phyloP scores from a whole-genome alignment of 2,888 invertebrate species.

The Tuta absoluta region DNA sequence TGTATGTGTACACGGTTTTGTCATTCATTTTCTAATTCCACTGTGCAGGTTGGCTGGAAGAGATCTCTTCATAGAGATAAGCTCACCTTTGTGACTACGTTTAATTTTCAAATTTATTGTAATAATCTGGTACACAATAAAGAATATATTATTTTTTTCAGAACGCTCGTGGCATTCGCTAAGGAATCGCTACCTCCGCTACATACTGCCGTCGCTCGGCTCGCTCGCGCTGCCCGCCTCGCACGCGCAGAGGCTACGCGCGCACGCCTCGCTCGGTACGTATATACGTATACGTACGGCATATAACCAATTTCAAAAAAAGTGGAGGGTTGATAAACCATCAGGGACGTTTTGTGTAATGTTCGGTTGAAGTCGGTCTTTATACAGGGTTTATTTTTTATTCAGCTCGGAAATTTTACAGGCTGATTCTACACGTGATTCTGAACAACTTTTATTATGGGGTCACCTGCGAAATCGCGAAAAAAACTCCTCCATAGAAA shows the following conservation, averaged over 20 bases:
- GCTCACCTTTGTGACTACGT: not conserved
- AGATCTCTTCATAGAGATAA: too few species aligned
- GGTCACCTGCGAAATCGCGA: too few species aligned
- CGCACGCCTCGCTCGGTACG: constrained; percentile 43
- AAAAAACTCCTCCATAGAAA: too few species aligned
- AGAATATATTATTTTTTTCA: constrained; percentile 29
- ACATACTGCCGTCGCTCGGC: constrained; percentile 61
- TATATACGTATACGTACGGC: not conserved
- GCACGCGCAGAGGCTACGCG: constrained; percentile 46
- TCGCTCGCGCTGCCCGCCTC: constrained; percentile 47
- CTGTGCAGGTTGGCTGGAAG: too few species aligned
- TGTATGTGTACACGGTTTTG: too few species aligned
- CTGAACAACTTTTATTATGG: too few species aligned
- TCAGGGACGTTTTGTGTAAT: not conserved
- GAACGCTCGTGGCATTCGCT: constrained; percentile 72
- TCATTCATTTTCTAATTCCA: too few species aligned
- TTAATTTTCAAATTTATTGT: not conserved
- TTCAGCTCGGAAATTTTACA: too few species aligned
- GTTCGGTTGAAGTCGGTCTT: too few species aligned
- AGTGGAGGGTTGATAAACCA: too few species aligned
- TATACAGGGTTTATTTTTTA: too few species aligned
- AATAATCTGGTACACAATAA: not conserved
- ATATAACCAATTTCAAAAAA: not conserved
- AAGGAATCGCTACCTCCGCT: constrained; percentile 71
- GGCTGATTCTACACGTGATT: too few species aligned